Percentiles rank a stretch among this genome's conserved stretches.
These are phyloP conservation scores for Takifugu rubripes DNA, from an alignment of 2,797 vertebrate genomes.

Conservation along the genomic window DNA sequence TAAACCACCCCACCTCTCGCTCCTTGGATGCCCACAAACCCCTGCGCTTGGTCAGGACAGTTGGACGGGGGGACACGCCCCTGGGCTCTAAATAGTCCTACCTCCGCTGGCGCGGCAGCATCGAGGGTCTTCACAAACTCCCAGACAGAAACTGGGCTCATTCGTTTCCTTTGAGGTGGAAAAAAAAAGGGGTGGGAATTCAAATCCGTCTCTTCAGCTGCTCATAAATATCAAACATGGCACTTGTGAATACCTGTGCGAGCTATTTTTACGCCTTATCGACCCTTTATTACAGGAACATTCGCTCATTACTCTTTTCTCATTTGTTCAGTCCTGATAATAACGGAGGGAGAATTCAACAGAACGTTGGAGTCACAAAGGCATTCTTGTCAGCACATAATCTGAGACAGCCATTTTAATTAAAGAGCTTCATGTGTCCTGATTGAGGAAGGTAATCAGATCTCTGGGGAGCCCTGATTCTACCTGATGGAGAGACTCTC, in stretches of 20 bases:
- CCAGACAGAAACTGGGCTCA: slow-evolving; percentile 41
- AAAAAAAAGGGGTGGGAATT: slow-evolving; percentile 34
- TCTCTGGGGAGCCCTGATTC: slow-evolving; percentile 66
- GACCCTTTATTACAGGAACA: slow-evolving; percentile 24
- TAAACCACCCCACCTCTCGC: not conserved
- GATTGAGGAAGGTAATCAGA: slow-evolving; percentile 64
- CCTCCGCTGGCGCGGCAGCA: not conserved
- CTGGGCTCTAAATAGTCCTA: too few relatives aligned
- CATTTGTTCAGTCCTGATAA: slow-evolving; percentile 39
- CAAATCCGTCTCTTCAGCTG: slow-evolving; percentile 3
- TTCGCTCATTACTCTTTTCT: slow-evolving; percentile 38
- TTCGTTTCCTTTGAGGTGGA: slow-evolving; percentile 35
- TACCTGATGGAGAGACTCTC: slow-evolving; percentile 1
- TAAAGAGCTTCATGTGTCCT: slow-evolving; percentile 77
- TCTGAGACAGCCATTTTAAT: slow-evolving; percentile 76
- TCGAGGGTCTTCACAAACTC: slow-evolving; percentile 8
- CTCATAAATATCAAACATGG: too few relatives aligned
- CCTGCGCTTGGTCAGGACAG: too few relatives aligned
- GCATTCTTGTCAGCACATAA: slow-evolving; percentile 67
- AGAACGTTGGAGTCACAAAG: slow-evolving; percentile 58
- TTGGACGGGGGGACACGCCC: not conserved
- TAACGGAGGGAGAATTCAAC: slow-evolving; percentile 43
- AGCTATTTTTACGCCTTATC: slow-evolving; percentile 42
- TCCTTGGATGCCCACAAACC: too few relatives aligned
- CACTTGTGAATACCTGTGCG: slow-evolving; percentile 14